A percentile compares a stretch with the other conserved stretches of the same genome.
Evolutionary conservation across 2,113 vertebrate genomes (phyloP).

Genomic region (Notarius lentiginosus): DNA sequence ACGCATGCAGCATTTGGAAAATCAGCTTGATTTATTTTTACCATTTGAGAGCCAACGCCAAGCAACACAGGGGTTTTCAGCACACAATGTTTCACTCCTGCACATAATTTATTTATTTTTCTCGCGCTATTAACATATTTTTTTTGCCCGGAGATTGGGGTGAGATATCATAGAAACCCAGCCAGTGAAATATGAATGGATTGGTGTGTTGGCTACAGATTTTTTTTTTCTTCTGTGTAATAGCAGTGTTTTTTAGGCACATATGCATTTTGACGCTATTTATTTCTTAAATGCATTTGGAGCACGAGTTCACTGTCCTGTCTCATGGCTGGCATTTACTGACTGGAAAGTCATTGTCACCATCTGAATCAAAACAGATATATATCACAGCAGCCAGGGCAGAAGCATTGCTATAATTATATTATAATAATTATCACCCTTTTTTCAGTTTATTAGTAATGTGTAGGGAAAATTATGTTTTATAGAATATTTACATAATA

Average conservation of each 20-base stretch:
- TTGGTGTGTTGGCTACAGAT: constrained; percentile 46
- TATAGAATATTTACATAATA: constrained; percentile 33
- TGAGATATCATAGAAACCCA: constrained; percentile 50
- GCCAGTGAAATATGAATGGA: constrained; percentile 48
- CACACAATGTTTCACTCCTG: constrained; percentile 77
- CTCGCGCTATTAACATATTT: constrained; percentile 50
- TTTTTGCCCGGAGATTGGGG: constrained; percentile 55
- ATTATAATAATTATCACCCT: constrained; percentile 12
- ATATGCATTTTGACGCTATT: constrained; percentile 52
- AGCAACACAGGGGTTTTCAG: constrained; percentile 80
- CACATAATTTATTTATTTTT: constrained; percentile 61
- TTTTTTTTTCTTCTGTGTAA: constrained; percentile 27
- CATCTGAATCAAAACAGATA: constrained; percentile 21
- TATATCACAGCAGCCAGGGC: constrained; percentile 20
- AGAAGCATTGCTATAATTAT: background rate
- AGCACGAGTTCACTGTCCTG: constrained; percentile 35
- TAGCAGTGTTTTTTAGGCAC: constrained; percentile 51
- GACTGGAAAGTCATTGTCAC: constrained; percentile 26
- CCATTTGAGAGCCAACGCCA: constrained; percentile 72
- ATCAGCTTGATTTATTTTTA: constrained; percentile 87
- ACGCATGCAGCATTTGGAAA: constrained; percentile 80
- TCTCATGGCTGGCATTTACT: constrained; percentile 18
- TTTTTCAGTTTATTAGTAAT: constrained; percentile 17
- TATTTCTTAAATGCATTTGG: constrained; percentile 48
- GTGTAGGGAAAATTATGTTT: constrained; percentile 15